Percentiles rank a stretch among this genome's conserved stretches.
Evolutionary conservation across 2,797 vertebrate species (phyloP).

Genomic region (Crenuchus spilurus): DNA sequence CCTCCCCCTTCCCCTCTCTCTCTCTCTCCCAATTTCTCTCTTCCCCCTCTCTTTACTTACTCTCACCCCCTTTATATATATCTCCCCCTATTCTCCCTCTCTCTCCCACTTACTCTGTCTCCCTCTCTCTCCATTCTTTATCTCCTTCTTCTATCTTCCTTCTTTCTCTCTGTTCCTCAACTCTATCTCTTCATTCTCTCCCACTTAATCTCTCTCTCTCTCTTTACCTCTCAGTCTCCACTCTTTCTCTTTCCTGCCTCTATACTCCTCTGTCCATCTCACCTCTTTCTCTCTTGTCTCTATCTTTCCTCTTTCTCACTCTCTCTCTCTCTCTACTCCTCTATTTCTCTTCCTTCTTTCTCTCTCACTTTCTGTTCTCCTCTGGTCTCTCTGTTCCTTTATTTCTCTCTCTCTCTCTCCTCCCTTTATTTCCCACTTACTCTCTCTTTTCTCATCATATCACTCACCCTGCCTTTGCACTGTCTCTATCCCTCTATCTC

Average conservation of each 20-base stretch:
- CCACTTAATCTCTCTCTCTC: conserved; percentile 26
- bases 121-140: conserved; percentile 43
- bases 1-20: conserved; percentile 29
- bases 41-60: conserved; percentile 3
- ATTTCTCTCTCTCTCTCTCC: conserved; percentile 39
- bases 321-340: conserved; percentile 23
- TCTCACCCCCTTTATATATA: conserved; percentile 28
- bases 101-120: conserved; percentile 30
- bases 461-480: conserved; percentile 12
- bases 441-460: conserved; percentile 26
- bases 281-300: conserved; percentile 35
- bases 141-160: conserved; percentile 45
- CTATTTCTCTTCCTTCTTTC: conserved; percentile 28
- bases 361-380: conserved; percentile 29
- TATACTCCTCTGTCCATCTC: conserved; percentile 42
- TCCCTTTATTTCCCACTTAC: too few species aligned
- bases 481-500: conserved; percentile 35
- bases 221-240: conserved; percentile 41
- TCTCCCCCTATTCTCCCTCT: conserved; percentile 20
- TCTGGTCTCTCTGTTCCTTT: conserved; percentile 45
- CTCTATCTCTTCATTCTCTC: conserved; percentile 22
- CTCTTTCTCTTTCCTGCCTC: conserved; percentile 23
- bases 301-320: conserved; percentile 76
- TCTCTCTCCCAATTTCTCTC: conserved; percentile 44
- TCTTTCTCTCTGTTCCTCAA: conserved; percentile 52